Conservation (phyloP, 2,888 invertebrate species). For the Chelonus formosanus region DNA sequence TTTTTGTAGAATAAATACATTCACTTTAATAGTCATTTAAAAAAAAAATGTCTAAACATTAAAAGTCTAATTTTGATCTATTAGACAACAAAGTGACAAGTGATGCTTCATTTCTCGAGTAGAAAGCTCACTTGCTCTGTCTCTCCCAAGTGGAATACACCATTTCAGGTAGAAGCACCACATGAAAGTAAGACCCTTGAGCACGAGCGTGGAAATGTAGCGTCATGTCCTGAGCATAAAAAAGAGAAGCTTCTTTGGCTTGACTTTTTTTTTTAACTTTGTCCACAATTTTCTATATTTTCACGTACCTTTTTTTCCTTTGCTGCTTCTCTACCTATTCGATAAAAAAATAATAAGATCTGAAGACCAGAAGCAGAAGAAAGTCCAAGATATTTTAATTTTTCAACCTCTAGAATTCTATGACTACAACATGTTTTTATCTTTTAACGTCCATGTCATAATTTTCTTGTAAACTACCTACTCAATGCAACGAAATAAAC, state of each 20-base stretch:
- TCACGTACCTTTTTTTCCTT: neutral
- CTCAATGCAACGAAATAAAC: slow-evolving; percentile 35
- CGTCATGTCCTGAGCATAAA: slow-evolving; percentile 30
- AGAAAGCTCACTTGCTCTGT: slow-evolving; percentile 14
- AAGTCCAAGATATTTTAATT: no score
- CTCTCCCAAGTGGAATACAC: slow-evolving; percentile 16
- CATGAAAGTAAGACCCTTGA: slow-evolving; percentile 15
- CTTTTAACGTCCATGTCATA: slow-evolving; percentile 39
- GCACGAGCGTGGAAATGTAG: slow-evolving; percentile 24
- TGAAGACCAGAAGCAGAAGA: no score
- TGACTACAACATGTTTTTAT: slow-evolving; percentile 30
- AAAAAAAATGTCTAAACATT: neutral
- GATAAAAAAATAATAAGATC: no score
- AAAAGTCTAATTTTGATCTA: slow-evolving; percentile 9
- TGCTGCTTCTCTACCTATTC: no score
- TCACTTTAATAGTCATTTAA: neutral
- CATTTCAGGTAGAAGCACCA: slow-evolving; percentile 17
- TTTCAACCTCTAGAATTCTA: no score
- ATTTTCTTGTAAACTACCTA: slow-evolving; percentile 27
- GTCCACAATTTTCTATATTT: slow-evolving; percentile 20
- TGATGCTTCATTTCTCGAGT: slow-evolving; percentile 8
- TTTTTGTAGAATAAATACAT: no score
- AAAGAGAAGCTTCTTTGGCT: slow-evolving; percentile 5
- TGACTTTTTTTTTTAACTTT: no score
- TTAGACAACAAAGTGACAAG: slow-evolving; percentile 2